These are phyloP conservation scores for Argyresthia goedartella DNA, from an alignment of 2,888 invertebrate species.

Conservation along the genomic window DNA sequence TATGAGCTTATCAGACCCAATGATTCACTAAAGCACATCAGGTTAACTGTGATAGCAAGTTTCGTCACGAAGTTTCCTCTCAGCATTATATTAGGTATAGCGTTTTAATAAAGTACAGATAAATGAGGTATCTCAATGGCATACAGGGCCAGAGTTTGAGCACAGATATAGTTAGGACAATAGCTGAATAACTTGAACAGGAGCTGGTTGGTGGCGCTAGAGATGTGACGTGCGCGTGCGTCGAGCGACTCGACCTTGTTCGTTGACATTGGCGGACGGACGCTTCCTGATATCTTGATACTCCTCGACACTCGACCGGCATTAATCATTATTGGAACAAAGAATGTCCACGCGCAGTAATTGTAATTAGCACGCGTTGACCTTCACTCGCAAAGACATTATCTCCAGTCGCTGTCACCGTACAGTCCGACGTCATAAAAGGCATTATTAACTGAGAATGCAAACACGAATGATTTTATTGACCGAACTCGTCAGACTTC, in stretches of 20 bases:
- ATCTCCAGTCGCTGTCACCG: conserved; percentile 39
- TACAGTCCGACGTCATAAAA: conserved; percentile 41
- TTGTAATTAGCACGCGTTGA: conserved; percentile 63
- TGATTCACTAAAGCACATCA: too few relatives aligned
- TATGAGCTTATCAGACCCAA: too few relatives aligned
- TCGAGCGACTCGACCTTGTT: conserved; percentile 36
- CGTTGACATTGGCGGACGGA: conserved; percentile 57
- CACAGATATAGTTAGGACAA: not conserved
- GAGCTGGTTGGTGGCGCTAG: too few relatives aligned
- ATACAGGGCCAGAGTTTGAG: too few relatives aligned
- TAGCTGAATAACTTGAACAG: not conserved
- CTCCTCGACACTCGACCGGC: conserved; percentile 53
- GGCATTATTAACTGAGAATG: conserved; percentile 36
- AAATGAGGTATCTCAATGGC: too few relatives aligned
- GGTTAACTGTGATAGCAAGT: too few relatives aligned
- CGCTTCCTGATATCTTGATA: conserved; percentile 68
- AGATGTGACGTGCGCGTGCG: too few relatives aligned
- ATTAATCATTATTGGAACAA: conserved; percentile 69
- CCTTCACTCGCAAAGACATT: conserved; percentile 38
- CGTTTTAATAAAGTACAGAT: too few relatives aligned
- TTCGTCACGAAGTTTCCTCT: too few relatives aligned
- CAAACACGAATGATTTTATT: conserved; percentile 50
- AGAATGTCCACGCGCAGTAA: conserved; percentile 69
- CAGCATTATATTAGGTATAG: too few relatives aligned
- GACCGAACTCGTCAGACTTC: conserved; percentile 16